Conservation (phyloP, 2,113 vertebrate species). For the Spea bombifrons region DNA sequence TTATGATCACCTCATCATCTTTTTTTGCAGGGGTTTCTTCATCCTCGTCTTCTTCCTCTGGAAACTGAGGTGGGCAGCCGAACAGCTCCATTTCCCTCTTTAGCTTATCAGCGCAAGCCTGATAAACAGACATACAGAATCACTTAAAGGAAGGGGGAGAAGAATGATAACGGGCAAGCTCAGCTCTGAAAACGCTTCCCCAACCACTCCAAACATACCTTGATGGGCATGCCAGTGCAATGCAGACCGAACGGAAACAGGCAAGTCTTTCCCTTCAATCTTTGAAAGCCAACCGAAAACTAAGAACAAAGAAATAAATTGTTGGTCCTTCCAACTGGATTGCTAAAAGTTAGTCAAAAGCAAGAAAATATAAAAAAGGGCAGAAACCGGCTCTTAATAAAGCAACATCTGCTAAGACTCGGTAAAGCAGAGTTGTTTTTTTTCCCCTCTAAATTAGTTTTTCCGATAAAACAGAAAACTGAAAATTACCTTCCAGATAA, state of each 20-base stretch:
- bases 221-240: conserved; percentile 98
- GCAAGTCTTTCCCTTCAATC: conserved; percentile 86
- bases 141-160: too few relatives aligned
- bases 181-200: background rate
- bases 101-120: conserved; percentile 97
- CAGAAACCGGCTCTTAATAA: too few relatives aligned
- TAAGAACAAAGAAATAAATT: conserved; percentile 50
- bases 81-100: conserved; percentile 95
- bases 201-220: conserved; percentile 67
- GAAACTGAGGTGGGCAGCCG: conserved; percentile 90
- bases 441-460: too few relatives aligned
- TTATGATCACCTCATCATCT: conserved; percentile 82
- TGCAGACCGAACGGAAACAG: conserved; percentile 95
- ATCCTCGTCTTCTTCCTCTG: conserved; percentile 88
- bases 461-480: too few relatives aligned
- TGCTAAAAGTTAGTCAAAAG: too few relatives aligned
- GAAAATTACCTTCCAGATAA: too few relatives aligned
- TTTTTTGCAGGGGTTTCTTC: conserved; percentile 68
- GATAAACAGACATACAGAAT: background rate
- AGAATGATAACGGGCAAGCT: background rate
- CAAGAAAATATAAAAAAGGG: too few relatives aligned
- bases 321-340: too few relatives aligned
- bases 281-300: conserved; percentile 89
- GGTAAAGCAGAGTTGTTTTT: too few relatives aligned
- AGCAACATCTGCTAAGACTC: too few relatives aligned